Base-by-base conservation (phyloP, 2,797 vertebrate genomes). In the Sphenopsis melanotis region DNA sequence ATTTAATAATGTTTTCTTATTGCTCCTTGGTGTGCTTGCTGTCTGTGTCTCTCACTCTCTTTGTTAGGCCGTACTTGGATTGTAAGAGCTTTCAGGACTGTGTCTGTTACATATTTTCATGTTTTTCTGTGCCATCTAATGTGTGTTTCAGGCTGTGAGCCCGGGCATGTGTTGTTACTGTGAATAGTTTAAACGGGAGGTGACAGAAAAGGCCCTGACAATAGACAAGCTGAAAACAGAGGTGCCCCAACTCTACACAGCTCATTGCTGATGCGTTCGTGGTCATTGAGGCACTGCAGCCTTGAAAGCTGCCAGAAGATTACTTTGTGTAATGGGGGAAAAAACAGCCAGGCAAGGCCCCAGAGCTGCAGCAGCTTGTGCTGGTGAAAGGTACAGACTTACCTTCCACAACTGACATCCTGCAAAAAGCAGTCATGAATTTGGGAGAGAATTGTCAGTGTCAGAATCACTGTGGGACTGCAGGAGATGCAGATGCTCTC, bases 161-260 rank as follows among this genome's bases (percentile, higher is more conserved):
- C n/a, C 0, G 0, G 68, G 57, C 3, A 0, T 21, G 29, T 34
- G 50, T 44, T 44, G 15, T 53, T 53, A 16, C 76, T 44, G 32
- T 49, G 55, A 69, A 6, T 21, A 68, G 49, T 59, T 78, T 44
- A 57, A 87, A 70, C 27, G 5, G 12, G 36, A 32, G 53, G 50
- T 61, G 59, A 69, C 39, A 46, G 59, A 42, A 90, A 29, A 39
- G 59, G 29, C 83, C 36, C 71, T 80, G 46, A 60, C 59, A 68
- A 18, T 24, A 71, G 20, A 39, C 16, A 56, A 76, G 76, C 76
- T 83, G 87, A 37, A 49, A 88, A 41, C 41, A 75, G 63, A 64
- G 59, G 26, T 78, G 42, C 36, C 64, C 42, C 46, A 15, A 12
- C 50, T 42, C 0, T 19, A 5, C 70, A 24, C 26, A 77, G 77